Evolutionary conservation across 2,888 invertebrate species (phyloP).

Genomic region (Drosophila mettleri): DNA sequence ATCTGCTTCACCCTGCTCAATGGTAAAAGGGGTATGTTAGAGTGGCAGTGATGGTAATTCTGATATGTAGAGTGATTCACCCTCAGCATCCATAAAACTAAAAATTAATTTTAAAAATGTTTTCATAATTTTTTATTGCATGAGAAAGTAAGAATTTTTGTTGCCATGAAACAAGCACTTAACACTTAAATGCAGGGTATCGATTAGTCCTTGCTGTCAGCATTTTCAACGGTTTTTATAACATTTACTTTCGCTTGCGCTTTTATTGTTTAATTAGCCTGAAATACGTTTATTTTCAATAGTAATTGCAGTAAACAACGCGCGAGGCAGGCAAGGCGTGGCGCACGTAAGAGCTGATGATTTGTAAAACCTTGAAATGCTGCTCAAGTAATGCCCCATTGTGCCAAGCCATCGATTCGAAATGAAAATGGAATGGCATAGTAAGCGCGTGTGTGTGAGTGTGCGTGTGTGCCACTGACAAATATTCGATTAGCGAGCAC

Average conservation of each 20-base stretch:
- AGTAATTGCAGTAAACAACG: constrained; percentile 74
- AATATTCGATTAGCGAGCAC: constrained; percentile 36
- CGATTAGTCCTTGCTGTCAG: background rate
- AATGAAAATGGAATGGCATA: constrained; percentile 30
- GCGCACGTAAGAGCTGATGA: constrained; percentile 55
- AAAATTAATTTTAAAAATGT: too few species aligned
- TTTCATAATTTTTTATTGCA: too few species aligned
- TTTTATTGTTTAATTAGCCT: constrained; percentile 80
- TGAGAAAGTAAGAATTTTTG: background rate
- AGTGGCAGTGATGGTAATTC: too few species aligned
- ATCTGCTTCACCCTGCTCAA: constrained; percentile 2
- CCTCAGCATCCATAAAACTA: too few species aligned
- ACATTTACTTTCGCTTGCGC: constrained; percentile 54
- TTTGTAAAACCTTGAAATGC: constrained; percentile 72
- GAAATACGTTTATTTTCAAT: constrained; percentile 81
- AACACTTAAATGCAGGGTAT: background rate
- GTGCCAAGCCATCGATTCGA: constrained; percentile 43
- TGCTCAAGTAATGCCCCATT: constrained; percentile 48
- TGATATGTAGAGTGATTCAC: too few species aligned
- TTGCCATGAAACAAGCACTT: background rate
- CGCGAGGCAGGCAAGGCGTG: constrained; percentile 33
- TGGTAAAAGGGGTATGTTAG: background rate
- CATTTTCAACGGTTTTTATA: constrained; percentile 27
- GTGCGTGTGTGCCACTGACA: constrained; percentile 30
- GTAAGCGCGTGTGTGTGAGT: background rate